These are phyloP conservation scores for Piaya cayana DNA, from an alignment of 2,113 vertebrate species.

Conservation along the genomic window DNA sequence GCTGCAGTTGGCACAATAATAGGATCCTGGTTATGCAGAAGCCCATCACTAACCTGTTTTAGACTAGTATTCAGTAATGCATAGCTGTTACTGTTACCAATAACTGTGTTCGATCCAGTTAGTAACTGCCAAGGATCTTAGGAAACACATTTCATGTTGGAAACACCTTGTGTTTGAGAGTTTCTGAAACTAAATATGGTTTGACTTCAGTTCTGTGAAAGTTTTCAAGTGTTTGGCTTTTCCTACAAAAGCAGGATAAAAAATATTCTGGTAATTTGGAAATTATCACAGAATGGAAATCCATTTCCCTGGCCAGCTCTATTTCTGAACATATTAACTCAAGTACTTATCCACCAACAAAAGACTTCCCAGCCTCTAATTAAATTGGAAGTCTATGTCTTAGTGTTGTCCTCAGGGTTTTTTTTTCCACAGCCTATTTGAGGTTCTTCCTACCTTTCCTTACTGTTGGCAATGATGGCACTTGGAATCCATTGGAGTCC, in stretches of 20 bases:
- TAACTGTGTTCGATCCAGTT: neutral
- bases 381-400: neutral
- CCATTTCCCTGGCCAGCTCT: neutral
- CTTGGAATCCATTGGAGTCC: neutral
- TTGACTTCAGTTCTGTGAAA: conserved; percentile 25
- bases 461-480: neutral
- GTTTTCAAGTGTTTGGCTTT: conserved; percentile 47
- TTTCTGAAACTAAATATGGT: conserved; percentile 49
- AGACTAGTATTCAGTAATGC: neutral
- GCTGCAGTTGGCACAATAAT: neutral
- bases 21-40: neutral
- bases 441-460: neutral
- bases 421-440: neutral
- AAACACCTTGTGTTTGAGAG: conserved; percentile 35
- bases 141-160: conserved; percentile 29
- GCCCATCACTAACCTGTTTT: neutral
- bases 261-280: conserved; percentile 53
- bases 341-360: neutral
- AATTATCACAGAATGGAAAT: conserved; percentile 58
- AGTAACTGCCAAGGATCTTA: conserved; percentile 1
- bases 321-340: conserved; percentile 20
- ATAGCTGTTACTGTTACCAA: neutral
- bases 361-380: neutral
- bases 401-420: neutral
- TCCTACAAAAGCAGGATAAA: neutral